Conservation (phyloP, 2,797 vertebrate species). For the Poecilia velifera region DNA sequence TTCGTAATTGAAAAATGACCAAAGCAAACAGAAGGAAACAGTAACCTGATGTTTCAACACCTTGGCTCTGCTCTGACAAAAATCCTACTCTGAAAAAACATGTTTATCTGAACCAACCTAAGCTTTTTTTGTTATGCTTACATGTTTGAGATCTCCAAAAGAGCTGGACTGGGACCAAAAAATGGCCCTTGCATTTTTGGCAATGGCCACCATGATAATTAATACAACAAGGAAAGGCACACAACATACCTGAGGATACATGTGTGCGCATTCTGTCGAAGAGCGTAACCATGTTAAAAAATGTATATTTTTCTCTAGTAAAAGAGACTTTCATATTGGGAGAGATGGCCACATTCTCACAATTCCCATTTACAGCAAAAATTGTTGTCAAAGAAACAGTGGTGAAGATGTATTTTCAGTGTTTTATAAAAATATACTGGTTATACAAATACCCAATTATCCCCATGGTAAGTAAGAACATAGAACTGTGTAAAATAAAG, state of each 20-base stretch:
- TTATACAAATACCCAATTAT: slow-evolving; percentile 1
- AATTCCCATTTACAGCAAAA: not conserved
- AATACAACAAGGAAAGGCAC: not conserved
- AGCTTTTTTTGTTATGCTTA: not conserved
- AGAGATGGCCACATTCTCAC: not conserved
- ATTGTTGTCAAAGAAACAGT: not conserved
- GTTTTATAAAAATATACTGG: not conserved
- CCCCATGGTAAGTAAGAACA: not conserved
- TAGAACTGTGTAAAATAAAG: not conserved
- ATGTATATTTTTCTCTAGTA: not conserved
- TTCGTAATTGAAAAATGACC: too few species aligned
- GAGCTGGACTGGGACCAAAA: not conserved
- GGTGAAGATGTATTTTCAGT: not conserved
- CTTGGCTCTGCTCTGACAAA: too few species aligned
- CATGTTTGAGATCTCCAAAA: not conserved
- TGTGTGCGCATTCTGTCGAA: not conserved
- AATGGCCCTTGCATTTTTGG: not conserved
- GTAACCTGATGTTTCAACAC: too few species aligned
- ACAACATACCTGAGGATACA: not conserved
- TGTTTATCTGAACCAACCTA: not conserved
- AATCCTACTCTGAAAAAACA: too few species aligned
- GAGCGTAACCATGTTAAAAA: not conserved
- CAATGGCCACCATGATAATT: not conserved
- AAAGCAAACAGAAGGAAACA: too few species aligned
- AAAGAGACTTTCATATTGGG: not conserved